Conservation (phyloP, 2,797 vertebrate genomes). For the Esox masquinongy region DNA sequence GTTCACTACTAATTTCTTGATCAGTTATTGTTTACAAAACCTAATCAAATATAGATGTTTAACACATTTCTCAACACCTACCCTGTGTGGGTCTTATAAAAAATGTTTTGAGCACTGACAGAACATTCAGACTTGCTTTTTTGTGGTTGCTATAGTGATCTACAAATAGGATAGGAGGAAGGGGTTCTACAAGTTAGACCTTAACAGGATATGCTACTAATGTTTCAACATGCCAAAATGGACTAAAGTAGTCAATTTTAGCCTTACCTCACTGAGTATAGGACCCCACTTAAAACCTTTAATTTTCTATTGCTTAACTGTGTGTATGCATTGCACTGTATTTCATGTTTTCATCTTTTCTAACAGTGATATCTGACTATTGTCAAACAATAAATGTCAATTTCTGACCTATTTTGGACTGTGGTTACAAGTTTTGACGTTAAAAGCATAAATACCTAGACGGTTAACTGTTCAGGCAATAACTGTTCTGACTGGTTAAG, state of each 20-base stretch:
- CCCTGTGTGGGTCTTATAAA: neutral
- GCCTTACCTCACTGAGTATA: slow-evolving; percentile 3
- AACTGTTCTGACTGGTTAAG: no score
- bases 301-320: neutral
- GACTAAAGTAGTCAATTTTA: slow-evolving; percentile 11
- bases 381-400: no score
- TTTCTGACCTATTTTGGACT: no score
- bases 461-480: no score
- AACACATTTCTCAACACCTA: neutral
- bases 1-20: neutral
- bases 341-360: neutral
- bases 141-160: neutral
- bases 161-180: no score
- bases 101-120: neutral
- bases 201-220: slow-evolving; percentile 26
- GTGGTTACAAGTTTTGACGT: no score
- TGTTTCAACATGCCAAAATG: slow-evolving; percentile 12
- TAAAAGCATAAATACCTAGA: no score
- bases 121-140: neutral
- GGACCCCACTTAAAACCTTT: slow-evolving; percentile 41
- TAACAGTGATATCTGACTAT: no score
- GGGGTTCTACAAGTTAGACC: neutral
- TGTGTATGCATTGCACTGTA: neutral
- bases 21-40: neutral
- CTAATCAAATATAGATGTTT: slow-evolving; percentile 10